Conservation (phyloP, 2,888 invertebrate genomes). For the Julus scanicus region DNA sequence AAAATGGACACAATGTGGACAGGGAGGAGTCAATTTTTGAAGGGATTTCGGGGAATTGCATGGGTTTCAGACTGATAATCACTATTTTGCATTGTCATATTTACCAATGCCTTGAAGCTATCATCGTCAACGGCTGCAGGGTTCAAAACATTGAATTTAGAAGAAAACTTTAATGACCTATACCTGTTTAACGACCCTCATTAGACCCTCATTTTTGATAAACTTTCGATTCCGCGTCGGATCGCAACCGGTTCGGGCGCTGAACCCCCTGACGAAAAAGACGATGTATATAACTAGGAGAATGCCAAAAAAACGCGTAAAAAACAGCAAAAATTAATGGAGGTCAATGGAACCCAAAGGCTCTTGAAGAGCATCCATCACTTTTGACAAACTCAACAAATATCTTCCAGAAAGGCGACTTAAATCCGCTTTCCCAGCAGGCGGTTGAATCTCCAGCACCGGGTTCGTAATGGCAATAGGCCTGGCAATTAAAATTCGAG, state of each 20-base stretch:
- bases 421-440: neutral
- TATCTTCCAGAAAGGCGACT: neutral
- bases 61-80: neutral
- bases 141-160: neutral
- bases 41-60: no score
- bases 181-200: constrained; percentile 19
- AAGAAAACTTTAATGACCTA: neutral
- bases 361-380: constrained; percentile 16
- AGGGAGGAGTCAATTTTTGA: no score
- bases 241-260: neutral
- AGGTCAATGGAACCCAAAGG: constrained; percentile 2
- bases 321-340: neutral
- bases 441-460: neutral
- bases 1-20: no score
- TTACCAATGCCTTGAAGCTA: no score
- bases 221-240: neutral
- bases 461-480: neutral
- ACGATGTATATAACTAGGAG: no score
- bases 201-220: neutral
- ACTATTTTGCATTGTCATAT: neutral
- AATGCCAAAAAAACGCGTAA: neutral
- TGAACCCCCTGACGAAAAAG: neutral
- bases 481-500: constrained; percentile 14
- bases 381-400: constrained; percentile 3
- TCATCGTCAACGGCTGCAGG: neutral